These are phyloP conservation scores for Pheosia tremula DNA, from an alignment of 2,888 invertebrate species.

Conservation along the genomic window DNA sequence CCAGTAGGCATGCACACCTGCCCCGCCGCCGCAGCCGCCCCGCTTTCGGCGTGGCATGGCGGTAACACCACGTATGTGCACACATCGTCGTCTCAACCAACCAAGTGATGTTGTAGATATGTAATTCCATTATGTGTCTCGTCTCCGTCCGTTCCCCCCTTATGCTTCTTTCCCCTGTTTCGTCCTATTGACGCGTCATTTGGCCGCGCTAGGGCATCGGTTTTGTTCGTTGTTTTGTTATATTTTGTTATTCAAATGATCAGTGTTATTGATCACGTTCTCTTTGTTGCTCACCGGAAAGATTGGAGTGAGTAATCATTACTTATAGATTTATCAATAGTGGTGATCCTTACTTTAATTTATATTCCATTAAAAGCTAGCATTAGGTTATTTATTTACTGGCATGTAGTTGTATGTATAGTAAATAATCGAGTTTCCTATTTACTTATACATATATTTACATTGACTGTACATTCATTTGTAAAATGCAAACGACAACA, in stretches of 20 bases:
- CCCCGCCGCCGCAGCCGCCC: constrained; percentile 55
- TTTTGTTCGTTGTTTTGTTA: constrained; percentile 70
- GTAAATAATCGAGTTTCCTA: too few relatives aligned
- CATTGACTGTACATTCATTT: too few relatives aligned
- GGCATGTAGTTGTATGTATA: too few relatives aligned
- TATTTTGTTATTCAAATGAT: constrained; percentile 71
- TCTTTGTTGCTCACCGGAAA: constrained; percentile 51
- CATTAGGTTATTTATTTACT: too few relatives aligned
- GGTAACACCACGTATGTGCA: constrained; percentile 51
- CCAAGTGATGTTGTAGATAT: constrained; percentile 76
- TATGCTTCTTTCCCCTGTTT: constrained; percentile 62
- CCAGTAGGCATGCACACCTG: constrained; percentile 62
- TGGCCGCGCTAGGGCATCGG: constrained; percentile 69
- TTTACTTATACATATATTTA: constrained; percentile 6
- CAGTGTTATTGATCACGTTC: constrained; percentile 61
- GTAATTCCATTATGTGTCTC: constrained; percentile 81
- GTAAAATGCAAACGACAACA: constrained; percentile 42
- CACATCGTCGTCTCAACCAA: constrained; percentile 66
- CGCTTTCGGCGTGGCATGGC: constrained; percentile 45
- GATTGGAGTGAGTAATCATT: constrained; percentile 37
- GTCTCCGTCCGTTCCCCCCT: constrained; percentile 71
- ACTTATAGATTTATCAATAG: constrained; percentile 8
- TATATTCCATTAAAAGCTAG: too few relatives aligned
- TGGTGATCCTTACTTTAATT: too few relatives aligned
- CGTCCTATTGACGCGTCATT: constrained; percentile 74